Percentiles rank a stretch among this genome's conserved stretches.
phyloP scores from a whole-genome alignment of 2,797 vertebrate species.

The Squalus acanthias region DNA sequence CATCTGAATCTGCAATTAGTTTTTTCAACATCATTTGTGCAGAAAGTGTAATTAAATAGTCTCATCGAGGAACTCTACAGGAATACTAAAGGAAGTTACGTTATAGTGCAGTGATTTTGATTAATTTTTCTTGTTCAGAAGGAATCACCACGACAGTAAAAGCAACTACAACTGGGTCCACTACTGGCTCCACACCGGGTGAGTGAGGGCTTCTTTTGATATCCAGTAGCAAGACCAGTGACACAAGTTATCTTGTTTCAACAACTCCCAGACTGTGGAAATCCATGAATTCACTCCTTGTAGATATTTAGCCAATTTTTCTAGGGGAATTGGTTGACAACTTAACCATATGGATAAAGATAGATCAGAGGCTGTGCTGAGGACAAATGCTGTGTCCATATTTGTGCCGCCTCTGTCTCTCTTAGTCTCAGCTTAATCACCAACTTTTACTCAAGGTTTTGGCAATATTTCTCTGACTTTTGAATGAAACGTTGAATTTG shows the following conservation, averaged over 20 bases:
- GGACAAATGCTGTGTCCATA: background rate
- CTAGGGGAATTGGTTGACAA: background rate
- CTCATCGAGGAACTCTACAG: too few species aligned
- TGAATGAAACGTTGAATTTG: background rate
- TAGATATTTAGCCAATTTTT: background rate
- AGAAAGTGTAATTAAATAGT: too few species aligned
- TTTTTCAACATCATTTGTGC: too few species aligned
- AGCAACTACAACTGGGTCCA: background rate
- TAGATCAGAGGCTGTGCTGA: background rate
- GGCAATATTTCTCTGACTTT: too few species aligned
- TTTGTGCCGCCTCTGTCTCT: too few species aligned
- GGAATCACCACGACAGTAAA: background rate
- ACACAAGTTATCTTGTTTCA: background rate
- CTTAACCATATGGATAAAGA: background rate
- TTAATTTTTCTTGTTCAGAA: background rate
- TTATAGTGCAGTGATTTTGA: background rate
- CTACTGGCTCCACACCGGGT: background rate
- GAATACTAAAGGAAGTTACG: too few species aligned
- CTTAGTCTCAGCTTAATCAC: too few species aligned
- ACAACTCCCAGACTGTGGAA: background rate
- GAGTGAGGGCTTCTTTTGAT: background rate
- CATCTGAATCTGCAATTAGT: too few species aligned
- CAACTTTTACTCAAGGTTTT: too few species aligned
- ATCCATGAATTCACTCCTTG: background rate
- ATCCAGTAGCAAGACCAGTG: background rate